Percentiles rank a stretch among this genome's conserved stretches.
These are phyloP conservation scores for Microcebus griseorufus DNA, from an alignment of 2,113 vertebrate species.

Conservation along the genomic window DNA sequence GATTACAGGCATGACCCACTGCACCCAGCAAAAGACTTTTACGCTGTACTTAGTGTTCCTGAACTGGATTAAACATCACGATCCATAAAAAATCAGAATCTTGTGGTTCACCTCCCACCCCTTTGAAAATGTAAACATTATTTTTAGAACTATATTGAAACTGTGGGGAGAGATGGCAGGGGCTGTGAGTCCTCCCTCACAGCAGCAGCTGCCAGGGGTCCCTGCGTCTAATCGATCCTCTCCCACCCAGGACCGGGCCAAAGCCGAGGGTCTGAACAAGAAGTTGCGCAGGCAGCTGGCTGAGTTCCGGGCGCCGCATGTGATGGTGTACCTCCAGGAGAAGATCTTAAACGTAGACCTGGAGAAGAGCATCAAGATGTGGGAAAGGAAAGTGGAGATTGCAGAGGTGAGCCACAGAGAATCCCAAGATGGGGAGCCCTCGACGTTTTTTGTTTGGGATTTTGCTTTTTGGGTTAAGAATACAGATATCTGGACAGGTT, in stretches of 20 bases:
- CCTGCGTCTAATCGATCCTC: not conserved
- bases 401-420: conserved; percentile 80
- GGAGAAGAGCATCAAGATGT: conserved; percentile 81
- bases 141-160: not conserved
- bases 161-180: not conserved
- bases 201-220: not conserved
- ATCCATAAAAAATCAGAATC: not conserved
- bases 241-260: conserved; percentile 81
- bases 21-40: not conserved
- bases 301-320: conserved; percentile 75
- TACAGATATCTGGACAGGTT: not conserved
- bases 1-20: too few species aligned
- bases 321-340: conserved; percentile 83
- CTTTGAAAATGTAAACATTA: not conserved
- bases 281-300: conserved; percentile 81
- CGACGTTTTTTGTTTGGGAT: not conserved
- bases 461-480: not conserved
- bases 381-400: conserved; percentile 88
- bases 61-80: not conserved
- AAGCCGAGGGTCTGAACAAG: conserved; percentile 80
- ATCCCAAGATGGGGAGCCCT: accelerated
- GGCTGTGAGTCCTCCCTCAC: not conserved
- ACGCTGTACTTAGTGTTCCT: not conserved
- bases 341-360: conserved; percentile 80
- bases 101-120: not conserved